A percentile compares a stretch with the other conserved stretches of the same genome.
Evolutionary conservation across 2,797 vertebrate genomes (phyloP).

Genomic region (Mormyrops attenuatus): DNA sequence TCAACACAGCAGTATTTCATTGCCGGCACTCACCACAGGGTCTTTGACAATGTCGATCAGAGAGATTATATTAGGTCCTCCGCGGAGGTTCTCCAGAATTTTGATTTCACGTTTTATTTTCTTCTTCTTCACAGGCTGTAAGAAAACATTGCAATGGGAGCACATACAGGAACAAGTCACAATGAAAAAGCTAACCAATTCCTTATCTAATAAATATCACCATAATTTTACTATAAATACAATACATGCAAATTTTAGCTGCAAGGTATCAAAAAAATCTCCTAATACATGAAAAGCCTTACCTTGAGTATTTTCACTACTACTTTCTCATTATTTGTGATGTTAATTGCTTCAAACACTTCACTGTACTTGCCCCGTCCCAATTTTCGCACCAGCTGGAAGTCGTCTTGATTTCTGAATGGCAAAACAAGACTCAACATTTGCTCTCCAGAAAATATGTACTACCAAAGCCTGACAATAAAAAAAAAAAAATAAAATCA

Average conservation of each 20-base stretch:
- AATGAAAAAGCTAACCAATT: not conserved
- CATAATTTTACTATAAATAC: not conserved
- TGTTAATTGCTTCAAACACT: conserved; percentile 76
- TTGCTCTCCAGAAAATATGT: not conserved
- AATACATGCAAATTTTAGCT: not conserved
- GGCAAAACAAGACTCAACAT: not conserved
- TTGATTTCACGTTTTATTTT: conserved; percentile 98
- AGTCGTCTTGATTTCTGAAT: conserved; percentile 72
- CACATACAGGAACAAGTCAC: not conserved
- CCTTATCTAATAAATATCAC: not conserved
- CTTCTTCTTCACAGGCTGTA: conserved; percentile 94
- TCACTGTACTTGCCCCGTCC: conserved; percentile 76
- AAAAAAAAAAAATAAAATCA: not conserved
- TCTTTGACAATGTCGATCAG: conserved; percentile 92
- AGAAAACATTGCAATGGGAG: not conserved
- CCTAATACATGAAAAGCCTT: not conserved
- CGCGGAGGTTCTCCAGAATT: conserved; percentile 89
- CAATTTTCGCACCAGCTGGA: conserved; percentile 70
- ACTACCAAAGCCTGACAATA: not conserved
- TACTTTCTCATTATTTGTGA: conserved; percentile 75
- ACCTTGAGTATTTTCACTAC: conserved; percentile 79
- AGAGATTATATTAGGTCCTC: conserved; percentile 90
- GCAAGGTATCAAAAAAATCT: not conserved
- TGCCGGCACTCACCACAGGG: conserved; percentile 69
- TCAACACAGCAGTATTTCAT: conserved; percentile 15